Evolutionary conservation across 2,113 vertebrate genomes (phyloP).

Genomic region (Neotragus moschatus): DNA sequence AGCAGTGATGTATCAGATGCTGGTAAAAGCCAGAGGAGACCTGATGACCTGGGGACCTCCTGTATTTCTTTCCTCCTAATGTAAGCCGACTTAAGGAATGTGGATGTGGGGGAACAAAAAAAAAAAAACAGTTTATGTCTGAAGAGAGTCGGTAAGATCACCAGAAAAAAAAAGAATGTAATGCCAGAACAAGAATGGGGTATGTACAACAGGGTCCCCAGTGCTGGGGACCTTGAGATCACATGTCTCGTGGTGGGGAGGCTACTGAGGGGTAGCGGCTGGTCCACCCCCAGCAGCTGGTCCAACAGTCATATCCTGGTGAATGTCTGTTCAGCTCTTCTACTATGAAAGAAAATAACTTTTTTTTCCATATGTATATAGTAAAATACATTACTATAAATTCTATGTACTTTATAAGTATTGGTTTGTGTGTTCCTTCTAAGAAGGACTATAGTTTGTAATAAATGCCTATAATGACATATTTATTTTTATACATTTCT

Average conservation of each 20-base stretch:
- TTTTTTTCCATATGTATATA: constrained; percentile 82
- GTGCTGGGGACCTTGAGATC: background rate
- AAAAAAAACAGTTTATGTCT: background rate
- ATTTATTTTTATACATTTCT: constrained; percentile 99
- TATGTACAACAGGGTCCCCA: background rate
- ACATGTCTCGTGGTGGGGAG: constrained; percentile 62
- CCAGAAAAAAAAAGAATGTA: background rate
- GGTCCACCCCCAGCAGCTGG: constrained; percentile 82
- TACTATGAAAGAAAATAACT: constrained; percentile 81
- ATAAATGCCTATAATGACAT: constrained; percentile 87
- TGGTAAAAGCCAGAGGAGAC: background rate
- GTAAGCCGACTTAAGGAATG: constrained; percentile 13
- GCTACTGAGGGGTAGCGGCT: constrained; percentile 81
- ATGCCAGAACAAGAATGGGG: background rate
- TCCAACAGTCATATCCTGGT: constrained; percentile 70
- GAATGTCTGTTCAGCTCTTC: constrained; percentile 82
- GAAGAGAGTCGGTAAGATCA: background rate
- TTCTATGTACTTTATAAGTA: constrained; percentile 97
- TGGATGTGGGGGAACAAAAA: background rate
- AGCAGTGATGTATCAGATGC: background rate
- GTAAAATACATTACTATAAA: constrained; percentile 83
- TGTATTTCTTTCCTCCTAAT: constrained; percentile 15
- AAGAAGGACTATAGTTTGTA: constrained; percentile 90
- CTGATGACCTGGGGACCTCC: background rate
- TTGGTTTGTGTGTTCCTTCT: constrained; percentile 90